phyloP scores from a whole-genome alignment of 2,113 vertebrate species.

The Caranx ignobilis region DNA sequence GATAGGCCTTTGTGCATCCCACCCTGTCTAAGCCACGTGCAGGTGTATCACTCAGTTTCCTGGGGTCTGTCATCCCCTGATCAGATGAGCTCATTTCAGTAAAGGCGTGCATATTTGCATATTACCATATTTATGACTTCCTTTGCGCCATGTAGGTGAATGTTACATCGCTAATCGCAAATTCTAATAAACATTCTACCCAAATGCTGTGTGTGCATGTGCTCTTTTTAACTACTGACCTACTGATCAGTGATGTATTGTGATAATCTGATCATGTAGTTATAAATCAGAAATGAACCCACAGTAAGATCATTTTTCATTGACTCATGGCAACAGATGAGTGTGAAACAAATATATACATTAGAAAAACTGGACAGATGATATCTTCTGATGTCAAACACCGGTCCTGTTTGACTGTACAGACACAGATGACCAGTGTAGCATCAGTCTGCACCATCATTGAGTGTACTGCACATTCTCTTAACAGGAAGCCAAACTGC shows the following conservation, averaged over 20 bases:
- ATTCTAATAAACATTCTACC: constrained; percentile 85
- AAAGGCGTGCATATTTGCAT: constrained; percentile 70
- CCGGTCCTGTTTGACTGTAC: too few relatives aligned
- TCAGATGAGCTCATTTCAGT: constrained; percentile 72
- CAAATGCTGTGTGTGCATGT: background rate
- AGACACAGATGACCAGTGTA: too few relatives aligned
- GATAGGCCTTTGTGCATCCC: constrained; percentile 25
- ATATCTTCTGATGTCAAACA: too few relatives aligned
- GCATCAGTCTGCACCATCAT: too few relatives aligned
- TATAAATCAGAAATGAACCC: too few relatives aligned
- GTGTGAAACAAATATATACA: too few relatives aligned
- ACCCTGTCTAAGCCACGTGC: constrained; percentile 32
- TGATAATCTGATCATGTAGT: too few relatives aligned
- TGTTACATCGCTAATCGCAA: constrained; percentile 79
- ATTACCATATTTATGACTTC: constrained; percentile 82
- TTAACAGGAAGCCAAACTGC: too few relatives aligned
- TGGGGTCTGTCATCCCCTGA: constrained; percentile 52
- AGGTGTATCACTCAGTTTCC: constrained; percentile 55
- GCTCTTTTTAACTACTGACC: background rate
- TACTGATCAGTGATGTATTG: background rate
- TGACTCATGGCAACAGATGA: too few relatives aligned
- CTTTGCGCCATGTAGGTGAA: constrained; percentile 81
- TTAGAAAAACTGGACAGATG: too few relatives aligned
- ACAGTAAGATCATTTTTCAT: too few relatives aligned
- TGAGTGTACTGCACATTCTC: too few relatives aligned